Evolutionary conservation across 2,888 invertebrate species (phyloP).

Genomic region (Heliconius aoede): DNA sequence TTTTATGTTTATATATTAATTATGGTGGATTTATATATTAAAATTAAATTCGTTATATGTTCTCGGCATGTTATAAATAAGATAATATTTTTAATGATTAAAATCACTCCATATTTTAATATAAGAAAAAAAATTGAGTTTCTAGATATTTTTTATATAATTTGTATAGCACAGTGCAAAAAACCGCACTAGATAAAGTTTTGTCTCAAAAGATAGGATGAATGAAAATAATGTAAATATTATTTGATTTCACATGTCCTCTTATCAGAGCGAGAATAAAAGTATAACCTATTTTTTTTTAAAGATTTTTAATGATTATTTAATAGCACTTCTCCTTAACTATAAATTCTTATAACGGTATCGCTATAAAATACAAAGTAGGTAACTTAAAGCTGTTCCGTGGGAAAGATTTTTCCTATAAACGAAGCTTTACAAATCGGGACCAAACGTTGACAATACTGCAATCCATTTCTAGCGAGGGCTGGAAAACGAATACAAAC

Average conservation of each 20-base stretch:
- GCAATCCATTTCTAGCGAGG: not conserved
- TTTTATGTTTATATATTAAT: constrained; percentile 22
- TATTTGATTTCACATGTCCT: no score
- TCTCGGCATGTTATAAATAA: no score
- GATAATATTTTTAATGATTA: not conserved
- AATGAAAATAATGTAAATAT: no score
- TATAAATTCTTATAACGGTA: constrained; percentile 28
- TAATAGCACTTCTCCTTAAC: constrained; percentile 12
- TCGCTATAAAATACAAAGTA: constrained; percentile 33
- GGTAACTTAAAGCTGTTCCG: constrained; percentile 17
- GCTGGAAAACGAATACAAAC: not conserved
- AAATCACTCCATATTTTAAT: not conserved
- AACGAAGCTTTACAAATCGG: constrained; percentile 15
- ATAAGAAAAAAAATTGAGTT: not conserved
- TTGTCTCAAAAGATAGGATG: no score
- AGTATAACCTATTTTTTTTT: not conserved
- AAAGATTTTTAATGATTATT: not conserved
- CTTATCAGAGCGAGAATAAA: not conserved
- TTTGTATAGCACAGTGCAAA: no score
- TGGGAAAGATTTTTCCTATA: constrained; percentile 33
- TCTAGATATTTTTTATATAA: no score
- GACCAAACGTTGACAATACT: constrained; percentile 26
- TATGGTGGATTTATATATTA: constrained; percentile 16
- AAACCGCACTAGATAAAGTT: no score
- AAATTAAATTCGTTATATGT: not conserved